These are phyloP conservation scores for Sinelater perroti DNA, from an alignment of 2,888 invertebrate species.

Conservation along the genomic window DNA sequence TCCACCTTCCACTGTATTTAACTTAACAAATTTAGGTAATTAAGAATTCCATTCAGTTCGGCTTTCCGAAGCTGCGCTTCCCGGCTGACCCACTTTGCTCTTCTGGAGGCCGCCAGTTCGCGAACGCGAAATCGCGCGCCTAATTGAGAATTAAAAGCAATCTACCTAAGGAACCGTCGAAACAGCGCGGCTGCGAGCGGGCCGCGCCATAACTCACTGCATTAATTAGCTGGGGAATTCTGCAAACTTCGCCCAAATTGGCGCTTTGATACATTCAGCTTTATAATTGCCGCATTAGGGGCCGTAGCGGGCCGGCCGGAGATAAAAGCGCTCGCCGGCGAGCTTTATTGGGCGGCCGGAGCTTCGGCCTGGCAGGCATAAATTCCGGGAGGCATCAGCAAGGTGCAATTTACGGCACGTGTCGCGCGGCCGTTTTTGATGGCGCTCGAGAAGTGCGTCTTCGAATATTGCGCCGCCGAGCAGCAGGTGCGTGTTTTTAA, in stretches of 20 bases:
- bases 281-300: slow-evolving; percentile 43
- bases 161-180: slow-evolving; percentile 45
- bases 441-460: slow-evolving; percentile 7
- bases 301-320: slow-evolving; percentile 29
- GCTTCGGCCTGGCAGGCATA: slow-evolving; percentile 2
- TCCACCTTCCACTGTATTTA: too few relatives aligned
- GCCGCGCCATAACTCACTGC: slow-evolving; percentile 46
- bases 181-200: slow-evolving; percentile 40
- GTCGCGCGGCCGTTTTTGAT: slow-evolving; percentile 7
- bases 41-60: too few relatives aligned
- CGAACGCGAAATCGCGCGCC: slow-evolving; percentile 39
- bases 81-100: too few relatives aligned
- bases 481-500: slow-evolving; percentile 15
- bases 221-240: slow-evolving; percentile 47
- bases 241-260: slow-evolving; percentile 44
- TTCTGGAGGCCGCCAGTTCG: too few relatives aligned
- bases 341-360: slow-evolving; percentile 22
- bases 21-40: too few relatives aligned
- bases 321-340: slow-evolving; percentile 28
- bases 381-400: slow-evolving; percentile 6
- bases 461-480: slow-evolving; percentile 5
- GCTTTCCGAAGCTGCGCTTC: too few relatives aligned
- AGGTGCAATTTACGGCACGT: slow-evolving; percentile 18
- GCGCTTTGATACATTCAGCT: slow-evolving; percentile 45
- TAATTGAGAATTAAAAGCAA: slow-evolving; percentile 47